Evolutionary conservation across 2,888 invertebrate genomes (phyloP).

Genomic region (Hemaris fuciformis): DNA sequence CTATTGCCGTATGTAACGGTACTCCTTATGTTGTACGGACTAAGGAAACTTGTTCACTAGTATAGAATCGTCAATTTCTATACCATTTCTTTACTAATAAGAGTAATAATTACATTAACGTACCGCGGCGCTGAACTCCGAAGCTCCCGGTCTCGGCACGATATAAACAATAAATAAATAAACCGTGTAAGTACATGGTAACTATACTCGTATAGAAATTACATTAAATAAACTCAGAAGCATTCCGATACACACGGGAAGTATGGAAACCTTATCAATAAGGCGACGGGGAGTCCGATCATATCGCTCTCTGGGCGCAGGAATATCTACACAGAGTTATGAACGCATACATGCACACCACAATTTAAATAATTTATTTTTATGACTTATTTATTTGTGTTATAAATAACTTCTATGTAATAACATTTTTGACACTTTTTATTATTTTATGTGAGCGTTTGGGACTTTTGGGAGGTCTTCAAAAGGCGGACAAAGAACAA

Average conservation of each 20-base stretch:
- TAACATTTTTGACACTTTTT: neutral
- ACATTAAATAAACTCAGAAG: conserved; percentile 75
- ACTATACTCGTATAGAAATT: conserved; percentile 52
- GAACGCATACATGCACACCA: conserved; percentile 31
- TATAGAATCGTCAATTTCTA: neutral
- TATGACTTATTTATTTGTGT: neutral
- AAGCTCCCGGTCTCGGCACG: neutral
- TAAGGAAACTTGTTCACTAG: conserved; percentile 1
- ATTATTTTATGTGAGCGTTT: neutral
- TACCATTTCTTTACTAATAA: neutral
- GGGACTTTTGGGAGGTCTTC: neutral
- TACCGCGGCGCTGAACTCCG: neutral
- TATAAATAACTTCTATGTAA: neutral
- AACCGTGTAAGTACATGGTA: conserved; percentile 23
- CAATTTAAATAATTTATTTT: conserved; percentile 8
- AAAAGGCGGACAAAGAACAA: neutral
- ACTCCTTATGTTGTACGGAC: neutral
- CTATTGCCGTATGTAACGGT: conserved; percentile 21
- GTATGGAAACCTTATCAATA: conserved; percentile 79
- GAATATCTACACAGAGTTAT: conserved; percentile 64
- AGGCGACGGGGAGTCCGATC: conserved; percentile 77
- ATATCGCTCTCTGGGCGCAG: conserved; percentile 62
- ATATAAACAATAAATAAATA: conserved; percentile 13
- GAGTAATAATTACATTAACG: neutral
- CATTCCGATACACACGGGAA: conserved; percentile 75